Percentiles rank a stretch among this genome's conserved stretches.
Conservation (phyloP, 2,113 vertebrate species). For the Nothocercus julius region DNA sequence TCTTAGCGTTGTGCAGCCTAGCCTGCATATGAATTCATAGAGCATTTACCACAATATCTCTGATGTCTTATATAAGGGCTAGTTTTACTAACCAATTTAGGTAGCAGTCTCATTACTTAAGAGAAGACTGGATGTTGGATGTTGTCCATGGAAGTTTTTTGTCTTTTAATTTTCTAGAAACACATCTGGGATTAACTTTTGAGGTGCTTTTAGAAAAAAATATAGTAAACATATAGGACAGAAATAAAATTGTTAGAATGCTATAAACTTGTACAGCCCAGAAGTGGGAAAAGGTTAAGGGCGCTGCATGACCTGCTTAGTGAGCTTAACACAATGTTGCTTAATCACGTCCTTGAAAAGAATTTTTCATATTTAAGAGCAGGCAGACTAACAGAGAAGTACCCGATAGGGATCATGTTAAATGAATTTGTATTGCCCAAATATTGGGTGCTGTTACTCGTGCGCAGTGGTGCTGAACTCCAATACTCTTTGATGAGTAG, state of each 20-base stretch:
- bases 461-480: neutral
- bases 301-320: neutral
- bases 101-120: slow-evolving; percentile 38
- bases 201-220: slow-evolving; percentile 44
- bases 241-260: slow-evolving; percentile 52
- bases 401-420: neutral
- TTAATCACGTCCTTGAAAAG: neutral
- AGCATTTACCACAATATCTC: slow-evolving; percentile 31
- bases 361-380: neutral
- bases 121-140: too few species aligned
- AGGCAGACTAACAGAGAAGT: neutral
- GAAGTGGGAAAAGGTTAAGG: neutral
- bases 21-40: slow-evolving; percentile 56
- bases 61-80: slow-evolving; percentile 30
- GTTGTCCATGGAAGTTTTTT: slow-evolving; percentile 51
- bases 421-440: neutral
- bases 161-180: slow-evolving; percentile 42
- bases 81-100: slow-evolving; percentile 64
- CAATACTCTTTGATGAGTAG: neutral
- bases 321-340: neutral
- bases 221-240: slow-evolving; percentile 10
- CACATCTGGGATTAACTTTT: neutral
- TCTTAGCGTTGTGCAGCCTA: neutral
- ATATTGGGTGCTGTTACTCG: neutral
- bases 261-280: slow-evolving; percentile 35